Evolutionary conservation across 2,113 vertebrate genomes (phyloP).

Genomic region (Myrmophylax atrothorax): DNA sequence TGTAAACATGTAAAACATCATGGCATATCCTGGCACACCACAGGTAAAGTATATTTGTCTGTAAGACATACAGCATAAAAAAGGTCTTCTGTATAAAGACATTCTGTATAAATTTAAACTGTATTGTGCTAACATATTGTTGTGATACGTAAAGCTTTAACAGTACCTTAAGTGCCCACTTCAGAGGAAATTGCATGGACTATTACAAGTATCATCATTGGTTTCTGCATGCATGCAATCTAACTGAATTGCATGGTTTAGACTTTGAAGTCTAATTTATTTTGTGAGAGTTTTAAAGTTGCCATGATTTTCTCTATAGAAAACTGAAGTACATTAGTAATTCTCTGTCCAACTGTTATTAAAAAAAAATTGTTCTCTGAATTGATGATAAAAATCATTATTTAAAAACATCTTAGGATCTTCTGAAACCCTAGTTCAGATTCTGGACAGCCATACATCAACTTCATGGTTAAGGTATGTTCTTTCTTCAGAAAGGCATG

Average conservation of each 20-base stretch:
- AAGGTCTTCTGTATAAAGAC: not conserved
- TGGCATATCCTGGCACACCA: not conserved
- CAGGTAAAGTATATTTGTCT: not conserved
- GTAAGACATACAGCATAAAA: not conserved
- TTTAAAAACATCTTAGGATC: not conserved
- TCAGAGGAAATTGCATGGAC: not conserved
- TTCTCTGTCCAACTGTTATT: not conserved
- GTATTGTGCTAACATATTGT: not conserved
- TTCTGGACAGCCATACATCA: not conserved
- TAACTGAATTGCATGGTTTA: not conserved
- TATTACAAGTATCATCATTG: not conserved
- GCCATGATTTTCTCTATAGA: not conserved
- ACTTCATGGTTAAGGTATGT: not conserved
- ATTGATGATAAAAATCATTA: not conserved
- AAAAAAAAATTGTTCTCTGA: not conserved
- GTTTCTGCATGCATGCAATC: not conserved
- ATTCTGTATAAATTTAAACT: not conserved
- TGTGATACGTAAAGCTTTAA: not conserved
- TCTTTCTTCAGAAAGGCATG: not conserved
- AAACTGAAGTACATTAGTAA: not conserved
- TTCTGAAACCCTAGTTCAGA: not conserved
- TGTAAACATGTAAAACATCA: not conserved
- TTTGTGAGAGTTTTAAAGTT: not conserved
- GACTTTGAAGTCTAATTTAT: not conserved
- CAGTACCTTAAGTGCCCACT: not conserved